Base-by-base conservation (phyloP, 2,888 invertebrate species). In the Cotesia congregata region DNA sequence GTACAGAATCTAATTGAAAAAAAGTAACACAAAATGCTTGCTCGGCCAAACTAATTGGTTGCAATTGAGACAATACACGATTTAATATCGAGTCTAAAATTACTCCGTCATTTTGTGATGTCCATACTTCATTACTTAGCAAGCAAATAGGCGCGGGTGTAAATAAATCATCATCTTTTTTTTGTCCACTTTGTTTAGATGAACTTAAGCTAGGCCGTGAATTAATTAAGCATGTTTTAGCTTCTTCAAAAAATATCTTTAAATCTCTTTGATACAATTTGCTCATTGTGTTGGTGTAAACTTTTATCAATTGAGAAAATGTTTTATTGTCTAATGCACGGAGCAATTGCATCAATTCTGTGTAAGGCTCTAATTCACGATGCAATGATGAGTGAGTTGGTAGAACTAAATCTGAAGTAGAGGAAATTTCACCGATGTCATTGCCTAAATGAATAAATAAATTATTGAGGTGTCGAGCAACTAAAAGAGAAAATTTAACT, bases 11-110 rank as follows among this genome's bases (percentile, higher is more conserved):
- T 83, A 97, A 91, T 89, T 96, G 95, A 89, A 99, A 97, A 91
- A 98, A 99, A 79, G 93, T 92, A 17, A 96, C 94, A 88, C 98
- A 98, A 90, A 99, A 99, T 82, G 97, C 95, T 90, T 98, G 98
- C 89, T 99, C 99, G 38, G 96, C 95, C 81, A 98, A 92, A 87
- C 98, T 98, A 75, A 97, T 94, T 3, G 96, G 95, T 88, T 98
- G 97, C 80, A 98, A 91, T 86, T 97, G 95, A 15, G 95, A 95
- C 77, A 99, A 91, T 73, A 98, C 95, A 89, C 95, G 93, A 88
- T 97, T 96, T 77, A 97, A 91, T 72, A 96, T 91, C 78, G 94
- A 91, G 86, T 95, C 94, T 12, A 89, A 80, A 41, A 88, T 83
- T 77, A 84, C 83, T 17, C 88, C 89, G 81, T 89, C 89, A 9